phyloP scores from a whole-genome alignment of 2,797 vertebrate species.

The Scolopax bukidnonensis region DNA sequence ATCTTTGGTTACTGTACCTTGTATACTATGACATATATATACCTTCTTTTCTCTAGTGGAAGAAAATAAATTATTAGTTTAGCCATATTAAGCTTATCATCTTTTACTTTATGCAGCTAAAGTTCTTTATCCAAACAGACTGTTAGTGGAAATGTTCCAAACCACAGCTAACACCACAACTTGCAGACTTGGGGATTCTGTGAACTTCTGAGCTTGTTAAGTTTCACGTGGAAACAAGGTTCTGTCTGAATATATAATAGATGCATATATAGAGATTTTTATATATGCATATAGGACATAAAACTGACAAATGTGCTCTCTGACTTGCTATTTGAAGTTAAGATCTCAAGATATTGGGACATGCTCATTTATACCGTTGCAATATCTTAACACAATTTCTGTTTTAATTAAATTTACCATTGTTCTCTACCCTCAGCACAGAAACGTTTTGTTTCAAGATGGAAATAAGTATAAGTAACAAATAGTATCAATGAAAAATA shows the following conservation, averaged over 20 bases:
- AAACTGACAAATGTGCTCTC: not conserved
- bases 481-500: too few relatives aligned
- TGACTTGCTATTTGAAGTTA: not conserved
- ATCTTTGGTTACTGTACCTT: not conserved
- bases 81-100: not conserved
- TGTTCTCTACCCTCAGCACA: not conserved
- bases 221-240: not conserved
- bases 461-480: not conserved
- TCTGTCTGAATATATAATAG: not conserved
- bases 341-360: not conserved
- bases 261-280: not conserved
- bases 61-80: not conserved
- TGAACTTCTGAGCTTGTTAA: not conserved
- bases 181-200: not conserved
- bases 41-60: not conserved
- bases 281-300: not conserved
- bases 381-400: not conserved
- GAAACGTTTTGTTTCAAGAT: not conserved
- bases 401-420: not conserved
- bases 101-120: not conserved
- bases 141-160: not conserved
- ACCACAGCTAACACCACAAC: not conserved
- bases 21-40: not conserved
- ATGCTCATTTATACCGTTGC: not conserved
- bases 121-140: not conserved